These are phyloP conservation scores for Proteles cristata DNA, from an alignment of 2,113 vertebrate genomes.

Conservation along the genomic window DNA sequence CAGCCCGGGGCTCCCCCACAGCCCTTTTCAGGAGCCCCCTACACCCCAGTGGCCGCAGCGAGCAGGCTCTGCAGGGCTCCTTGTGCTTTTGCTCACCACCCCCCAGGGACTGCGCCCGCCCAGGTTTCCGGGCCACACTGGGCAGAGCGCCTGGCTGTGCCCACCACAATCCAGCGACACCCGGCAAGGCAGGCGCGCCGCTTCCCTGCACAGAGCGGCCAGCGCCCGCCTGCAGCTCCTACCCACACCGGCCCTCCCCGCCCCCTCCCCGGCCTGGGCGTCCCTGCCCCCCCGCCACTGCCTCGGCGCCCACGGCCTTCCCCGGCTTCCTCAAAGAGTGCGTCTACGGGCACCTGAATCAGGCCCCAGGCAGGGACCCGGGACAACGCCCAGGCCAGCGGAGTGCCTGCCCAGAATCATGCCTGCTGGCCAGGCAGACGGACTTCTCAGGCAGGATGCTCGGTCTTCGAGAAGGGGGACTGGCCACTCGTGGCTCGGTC, in stretches of 20 bases:
- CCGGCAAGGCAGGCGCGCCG: accelerated
- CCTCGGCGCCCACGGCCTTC: neutral
- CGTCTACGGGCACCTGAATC: accelerated
- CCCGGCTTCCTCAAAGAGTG: neutral
- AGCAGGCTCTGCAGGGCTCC: neutral
- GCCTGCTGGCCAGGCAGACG: neutral
- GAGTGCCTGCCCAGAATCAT: accelerated
- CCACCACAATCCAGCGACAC: neutral
- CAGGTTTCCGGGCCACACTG: neutral
- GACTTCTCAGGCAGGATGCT: neutral
- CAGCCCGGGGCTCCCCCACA: neutral
- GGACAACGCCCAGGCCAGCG: neutral
- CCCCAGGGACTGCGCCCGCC: neutral
- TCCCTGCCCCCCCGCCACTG: neutral
- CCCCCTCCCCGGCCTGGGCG: accelerated
- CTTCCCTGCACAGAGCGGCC: neutral
- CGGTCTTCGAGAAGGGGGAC: too few relatives aligned
- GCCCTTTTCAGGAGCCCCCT: neutral
- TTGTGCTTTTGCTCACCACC: neutral
- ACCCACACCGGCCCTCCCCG: neutral
- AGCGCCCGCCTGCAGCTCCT: neutral
- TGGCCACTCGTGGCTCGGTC: neutral
- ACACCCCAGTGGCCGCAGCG: neutral
- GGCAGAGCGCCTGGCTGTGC: accelerated
- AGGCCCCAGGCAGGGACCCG: neutral